Evolutionary conservation across 2,113 vertebrate species (phyloP), one percentile per base, ranked within the genome.

Genomic region (Bothrops jararaca): DNA sequence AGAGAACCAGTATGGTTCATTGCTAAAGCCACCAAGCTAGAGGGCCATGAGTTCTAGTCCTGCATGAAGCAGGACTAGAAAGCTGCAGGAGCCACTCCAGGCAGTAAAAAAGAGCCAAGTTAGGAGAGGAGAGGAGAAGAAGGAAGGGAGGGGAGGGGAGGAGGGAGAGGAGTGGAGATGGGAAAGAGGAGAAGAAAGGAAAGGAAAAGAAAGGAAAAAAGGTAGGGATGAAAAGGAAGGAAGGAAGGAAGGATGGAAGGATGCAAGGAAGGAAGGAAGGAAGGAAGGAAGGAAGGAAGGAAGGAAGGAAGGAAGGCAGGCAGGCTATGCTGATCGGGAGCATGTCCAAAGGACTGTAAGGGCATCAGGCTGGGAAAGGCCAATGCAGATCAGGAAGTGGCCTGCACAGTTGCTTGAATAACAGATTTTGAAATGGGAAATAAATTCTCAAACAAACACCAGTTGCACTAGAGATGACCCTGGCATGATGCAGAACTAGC

Each of bases 381-480:
- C 42, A 23, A 94, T 95, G 94, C 92, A 95, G 95, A 94, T 94
- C 92, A 90, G 93, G 94, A 95, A 94, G 92, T 86, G 0, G n/a
- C 95, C 95, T 95, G 95, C 96, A 91, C 95, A 96, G 94, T 96
- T 94, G 96, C 93, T 89, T 94, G 95, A 95, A 0, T 2, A 95
- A 39, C 95, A 96, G 95, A 94, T 95, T 96, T 95, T 94, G 60
- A 95, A 94, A 93, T 93, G 69, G 95, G 95, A 95, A 96, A 95
- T 89, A 86, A 91, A 64, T 94, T 95, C 95, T 95, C 92, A 95
- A 94, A 92, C 92, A 95, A 95, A 96, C 96, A 96, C 90, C 93
- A 94, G 89, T 94, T 96, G 97, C 96, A 95, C 96, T 94, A 88
- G 34, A 92, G 90, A 0, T 97, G 97, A 97, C 97, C 96, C 89